These are phyloP conservation scores for Oeneis ivallda DNA, from an alignment of 2,888 invertebrate genomes.

Conservation along the genomic window DNA sequence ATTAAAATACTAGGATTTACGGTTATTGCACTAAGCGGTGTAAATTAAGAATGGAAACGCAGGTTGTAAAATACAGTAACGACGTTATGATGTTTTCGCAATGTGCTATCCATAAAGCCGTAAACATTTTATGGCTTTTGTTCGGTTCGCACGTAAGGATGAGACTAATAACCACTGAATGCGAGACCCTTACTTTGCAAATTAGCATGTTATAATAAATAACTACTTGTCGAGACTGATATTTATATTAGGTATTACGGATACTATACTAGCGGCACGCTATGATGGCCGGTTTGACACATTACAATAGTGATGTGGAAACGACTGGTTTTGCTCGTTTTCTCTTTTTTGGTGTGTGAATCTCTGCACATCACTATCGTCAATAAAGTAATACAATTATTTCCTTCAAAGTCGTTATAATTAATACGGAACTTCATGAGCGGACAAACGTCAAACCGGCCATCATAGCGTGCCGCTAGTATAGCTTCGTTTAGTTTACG, in stretches of 20 bases:
- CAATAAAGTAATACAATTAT: too few relatives aligned
- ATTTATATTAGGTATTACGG: not conserved
- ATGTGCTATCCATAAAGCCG: slow-evolving; percentile 33
- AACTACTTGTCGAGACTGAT: slow-evolving; percentile 10
- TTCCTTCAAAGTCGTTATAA: too few relatives aligned
- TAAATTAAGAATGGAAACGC: slow-evolving; percentile 26
- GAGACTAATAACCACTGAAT: slow-evolving; percentile 31
- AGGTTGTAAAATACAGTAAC: slow-evolving; percentile 23
- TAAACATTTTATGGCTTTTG: slow-evolving; percentile 35
- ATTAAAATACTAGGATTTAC: slow-evolving; percentile 21
- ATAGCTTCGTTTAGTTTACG: too few relatives aligned
- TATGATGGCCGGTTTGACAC: too few relatives aligned
- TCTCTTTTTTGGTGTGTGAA: too few relatives aligned
- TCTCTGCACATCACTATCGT: too few relatives aligned
- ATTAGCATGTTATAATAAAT: slow-evolving; percentile 26
- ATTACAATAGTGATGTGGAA: too few relatives aligned
- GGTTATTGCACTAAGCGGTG: slow-evolving; percentile 29
- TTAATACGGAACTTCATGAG: too few relatives aligned
- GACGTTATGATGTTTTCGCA: slow-evolving; percentile 33
- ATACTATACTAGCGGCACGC: too few relatives aligned
- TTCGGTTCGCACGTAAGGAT: slow-evolving; percentile 30
- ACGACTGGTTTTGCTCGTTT: too few relatives aligned
- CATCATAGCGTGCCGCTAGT: too few relatives aligned
- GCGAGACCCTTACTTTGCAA: slow-evolving; percentile 26
- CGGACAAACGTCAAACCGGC: too few relatives aligned